Base-by-base conservation (phyloP, 2,888 invertebrate genomes). In the Chelonus formosanus region DNA sequence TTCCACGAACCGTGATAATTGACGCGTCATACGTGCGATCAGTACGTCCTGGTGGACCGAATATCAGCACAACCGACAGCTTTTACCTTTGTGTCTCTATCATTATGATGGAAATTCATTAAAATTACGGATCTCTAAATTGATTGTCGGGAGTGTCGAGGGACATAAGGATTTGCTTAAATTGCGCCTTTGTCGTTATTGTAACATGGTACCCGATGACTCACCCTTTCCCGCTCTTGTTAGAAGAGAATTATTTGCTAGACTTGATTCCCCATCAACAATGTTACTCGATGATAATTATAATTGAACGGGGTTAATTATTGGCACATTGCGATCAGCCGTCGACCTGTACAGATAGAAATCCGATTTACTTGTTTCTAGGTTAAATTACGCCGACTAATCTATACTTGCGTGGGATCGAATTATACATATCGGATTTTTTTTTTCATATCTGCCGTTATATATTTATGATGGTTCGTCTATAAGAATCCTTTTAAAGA, bases 1-100 rank as follows among this genome's bases (percentile, higher is more conserved):
- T 76, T 74, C 72, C 75, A 72, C 72, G 72, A 72, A 70, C 74
- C 72, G 72, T 74, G 75, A 73, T 76, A 76, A 77, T 79, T 77
- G 77, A 77, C 76, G 77, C 77, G 78, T 80, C 80, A 81, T 79
- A 77, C 78, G 78, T 75, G 70, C 70, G 67, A 69, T 58, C 47
- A 34, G n/a, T n/a, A 47, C 10, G 32, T 47, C 44, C 43, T 35
- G 8, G 48, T 48, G 47, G 48, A 48, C 35, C 32, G 5, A 58
- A 10, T 47, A 35, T n/a, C 35, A 31, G 44, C 56, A 43, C 10
- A 31, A n/a, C 7, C 44, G 20, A 20, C 20, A 20, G 20, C 20
- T 20, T 20, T 20, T 20, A 20, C 20, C 20, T 20, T 20, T 20
- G 20, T 20, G 20, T 20, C 20, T 20, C 20, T 20, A 20, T 2